Percentiles rank a stretch among this genome's conserved stretches.
Evolutionary conservation across 2,797 vertebrate genomes (phyloP).

Genomic region (Anguilla pacifica): DNA sequence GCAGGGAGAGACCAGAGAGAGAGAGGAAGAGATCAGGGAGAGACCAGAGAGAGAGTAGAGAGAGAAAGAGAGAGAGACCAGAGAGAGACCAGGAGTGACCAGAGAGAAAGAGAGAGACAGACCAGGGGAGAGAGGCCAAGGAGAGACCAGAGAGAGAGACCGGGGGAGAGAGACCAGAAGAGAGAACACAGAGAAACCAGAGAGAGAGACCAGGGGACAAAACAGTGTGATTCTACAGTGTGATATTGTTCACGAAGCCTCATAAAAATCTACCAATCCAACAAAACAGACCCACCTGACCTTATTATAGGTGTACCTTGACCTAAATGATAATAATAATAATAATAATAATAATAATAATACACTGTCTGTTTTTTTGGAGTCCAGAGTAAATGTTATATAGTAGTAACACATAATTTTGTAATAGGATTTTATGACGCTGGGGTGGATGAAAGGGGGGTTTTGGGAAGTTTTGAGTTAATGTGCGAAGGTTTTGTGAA

Average conservation of each 20-base stretch:
- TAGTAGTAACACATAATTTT: background rate
- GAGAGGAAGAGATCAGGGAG: too few species aligned
- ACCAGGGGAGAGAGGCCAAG: too few species aligned
- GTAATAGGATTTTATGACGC: too few species aligned
- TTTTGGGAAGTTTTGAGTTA: background rate
- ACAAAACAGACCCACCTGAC: background rate
- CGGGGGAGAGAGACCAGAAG: too few species aligned
- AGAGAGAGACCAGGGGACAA: background rate
- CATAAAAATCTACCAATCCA: background rate
- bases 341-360: too few species aligned
- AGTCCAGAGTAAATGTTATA: background rate
- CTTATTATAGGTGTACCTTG: background rate
- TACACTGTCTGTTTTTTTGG: background rate
- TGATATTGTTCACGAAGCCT: background rate
- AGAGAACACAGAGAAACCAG: too few species aligned
- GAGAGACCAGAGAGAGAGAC: too few species aligned
- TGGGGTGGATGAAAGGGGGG: background rate
- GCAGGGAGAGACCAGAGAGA: too few species aligned
- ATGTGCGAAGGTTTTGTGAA: background rate
- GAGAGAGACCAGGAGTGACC: background rate
- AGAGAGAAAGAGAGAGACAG: too few species aligned
- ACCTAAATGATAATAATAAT: too few species aligned
- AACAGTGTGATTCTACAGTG: background rate
- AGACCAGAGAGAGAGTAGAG: too few species aligned
- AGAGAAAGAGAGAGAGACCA: background rate